Percentiles rank a stretch among this genome's conserved stretches.
Conservation (phyloP, 2,888 invertebrate species). For the Iphiclides podalirius region DNA sequence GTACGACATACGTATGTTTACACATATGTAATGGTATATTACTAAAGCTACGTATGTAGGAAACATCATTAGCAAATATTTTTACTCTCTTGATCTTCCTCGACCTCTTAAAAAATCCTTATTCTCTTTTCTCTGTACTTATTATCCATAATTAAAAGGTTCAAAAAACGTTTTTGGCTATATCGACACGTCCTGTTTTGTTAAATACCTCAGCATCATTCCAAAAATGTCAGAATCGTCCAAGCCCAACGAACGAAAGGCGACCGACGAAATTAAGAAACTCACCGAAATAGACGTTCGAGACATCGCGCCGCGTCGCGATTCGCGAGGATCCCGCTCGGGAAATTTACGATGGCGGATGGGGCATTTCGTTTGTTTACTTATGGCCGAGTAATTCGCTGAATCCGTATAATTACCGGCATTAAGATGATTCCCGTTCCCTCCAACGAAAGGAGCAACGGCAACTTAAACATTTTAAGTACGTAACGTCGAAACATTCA, state of each 20-base stretch:
- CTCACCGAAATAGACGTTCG: constrained; percentile 4
- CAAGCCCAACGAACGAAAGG: background rate
- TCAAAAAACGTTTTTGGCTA: too few species aligned
- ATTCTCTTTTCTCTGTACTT: too few species aligned
- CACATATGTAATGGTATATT: too few species aligned
- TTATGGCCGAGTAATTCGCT: constrained; percentile 77
- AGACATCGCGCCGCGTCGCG: background rate
- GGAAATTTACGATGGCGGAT: constrained; percentile 77
- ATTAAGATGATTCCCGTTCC: constrained; percentile 76
- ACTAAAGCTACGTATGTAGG: too few species aligned
- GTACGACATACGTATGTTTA: too few species aligned
- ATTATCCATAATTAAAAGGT: too few species aligned
- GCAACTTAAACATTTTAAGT: constrained; percentile 49
- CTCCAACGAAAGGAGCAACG: constrained; percentile 44
- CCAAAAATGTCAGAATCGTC: too few species aligned
- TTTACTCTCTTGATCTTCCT: too few species aligned
- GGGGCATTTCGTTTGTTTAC: constrained; percentile 74
- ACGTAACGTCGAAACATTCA: constrained; percentile 74
- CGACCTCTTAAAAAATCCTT: too few species aligned
- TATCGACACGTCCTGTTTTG: too few species aligned
- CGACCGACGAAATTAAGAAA: constrained; percentile 2
- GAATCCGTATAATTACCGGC: constrained; percentile 79
- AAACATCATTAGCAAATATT: too few species aligned
- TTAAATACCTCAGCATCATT: background rate
- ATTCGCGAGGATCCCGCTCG: constrained; percentile 30